Conservation (phyloP, 2,797 vertebrate genomes). For the Pogonophryne albipinna region DNA sequence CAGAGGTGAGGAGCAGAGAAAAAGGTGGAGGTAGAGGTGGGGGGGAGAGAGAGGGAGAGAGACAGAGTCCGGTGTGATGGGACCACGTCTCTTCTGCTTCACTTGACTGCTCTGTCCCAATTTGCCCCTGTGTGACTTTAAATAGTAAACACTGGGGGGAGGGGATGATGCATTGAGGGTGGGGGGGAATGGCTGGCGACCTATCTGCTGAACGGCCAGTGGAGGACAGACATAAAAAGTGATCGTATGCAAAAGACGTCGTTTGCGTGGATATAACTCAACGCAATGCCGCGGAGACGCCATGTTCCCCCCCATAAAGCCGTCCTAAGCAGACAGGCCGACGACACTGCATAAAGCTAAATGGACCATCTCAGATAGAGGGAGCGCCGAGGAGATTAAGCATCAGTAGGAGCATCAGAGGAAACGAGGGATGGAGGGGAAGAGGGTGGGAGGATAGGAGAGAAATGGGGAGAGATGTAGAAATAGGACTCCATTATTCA, state of each 20-base stretch:
- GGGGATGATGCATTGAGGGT: constrained; percentile 46
- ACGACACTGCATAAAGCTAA: constrained; percentile 73
- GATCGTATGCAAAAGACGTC: constrained; percentile 63
- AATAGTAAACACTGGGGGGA: constrained; percentile 81
- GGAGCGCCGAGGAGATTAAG: constrained; percentile 72
- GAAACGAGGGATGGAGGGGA: constrained; percentile 67
- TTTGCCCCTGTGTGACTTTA: constrained; percentile 81
- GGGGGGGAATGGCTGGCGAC: background rate
- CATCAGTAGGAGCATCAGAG: constrained; percentile 78
- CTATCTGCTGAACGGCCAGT: constrained; percentile 45
- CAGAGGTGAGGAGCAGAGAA: constrained; percentile 44
- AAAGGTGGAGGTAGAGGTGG: constrained; percentile 40
- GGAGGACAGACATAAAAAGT: constrained; percentile 50
- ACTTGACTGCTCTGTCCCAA: constrained; percentile 81
- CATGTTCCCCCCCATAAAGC: constrained; percentile 68
- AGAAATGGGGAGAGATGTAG: constrained; percentile 79
- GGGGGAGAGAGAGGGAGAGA: constrained; percentile 37
- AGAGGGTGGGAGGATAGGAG: constrained; percentile 61
- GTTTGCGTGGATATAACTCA: constrained; percentile 64
- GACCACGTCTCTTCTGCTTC: constrained; percentile 84
- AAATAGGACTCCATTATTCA: constrained; percentile 87
- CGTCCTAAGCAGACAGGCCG: constrained; percentile 70
- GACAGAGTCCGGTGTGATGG: constrained; percentile 59
- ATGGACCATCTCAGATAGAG: constrained; percentile 77
- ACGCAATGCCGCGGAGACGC: constrained; percentile 52